These are phyloP conservation scores for Anarsia innoxiella DNA, from an alignment of 2,888 invertebrate genomes.

Conservation along the genomic window DNA sequence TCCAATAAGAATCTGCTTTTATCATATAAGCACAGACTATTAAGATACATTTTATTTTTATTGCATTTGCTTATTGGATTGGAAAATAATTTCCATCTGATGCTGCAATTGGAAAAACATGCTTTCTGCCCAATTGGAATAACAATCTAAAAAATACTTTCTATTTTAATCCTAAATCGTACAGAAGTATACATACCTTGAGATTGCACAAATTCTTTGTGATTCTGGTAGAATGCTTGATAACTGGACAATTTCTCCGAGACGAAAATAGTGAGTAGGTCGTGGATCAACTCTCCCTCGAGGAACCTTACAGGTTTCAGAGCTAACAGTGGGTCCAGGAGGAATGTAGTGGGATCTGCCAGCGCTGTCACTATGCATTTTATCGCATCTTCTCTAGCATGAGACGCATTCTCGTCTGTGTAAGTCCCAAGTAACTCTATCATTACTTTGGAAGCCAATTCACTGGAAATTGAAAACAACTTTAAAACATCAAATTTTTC, in stretches of 20 bases:
- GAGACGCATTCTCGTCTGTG: constrained; percentile 96
- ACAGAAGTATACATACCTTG: no score
- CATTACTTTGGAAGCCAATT: constrained; percentile 96
- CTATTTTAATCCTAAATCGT: no score
- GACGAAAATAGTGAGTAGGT: constrained; percentile 95
- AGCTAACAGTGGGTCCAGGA: constrained; percentile 94
- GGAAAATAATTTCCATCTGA: no score
- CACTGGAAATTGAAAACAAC: constrained; percentile 71
- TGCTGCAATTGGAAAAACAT: no score
- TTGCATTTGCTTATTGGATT: no score
- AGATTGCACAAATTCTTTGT: constrained; percentile 91
- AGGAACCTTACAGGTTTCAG: constrained; percentile 96
- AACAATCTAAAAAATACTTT: no score
- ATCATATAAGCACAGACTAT: no score
- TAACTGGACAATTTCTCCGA: constrained; percentile 95
- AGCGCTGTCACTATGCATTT: constrained; percentile 96
- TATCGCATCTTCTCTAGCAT: constrained; percentile 97
- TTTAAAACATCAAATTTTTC: constrained; percentile 3
- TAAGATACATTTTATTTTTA: no score
- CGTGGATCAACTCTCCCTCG: constrained; percentile 96
- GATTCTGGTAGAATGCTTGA: constrained; percentile 91
- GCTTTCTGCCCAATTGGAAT: no score
- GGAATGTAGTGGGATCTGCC: constrained; percentile 95
- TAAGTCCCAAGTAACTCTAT: constrained; percentile 96
- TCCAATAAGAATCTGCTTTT: no score